Percentiles rank a stretch among this genome's conserved stretches.
Evolutionary conservation across 2,113 vertebrate species (phyloP).

Genomic region (Oreochromis spilurus): DNA sequence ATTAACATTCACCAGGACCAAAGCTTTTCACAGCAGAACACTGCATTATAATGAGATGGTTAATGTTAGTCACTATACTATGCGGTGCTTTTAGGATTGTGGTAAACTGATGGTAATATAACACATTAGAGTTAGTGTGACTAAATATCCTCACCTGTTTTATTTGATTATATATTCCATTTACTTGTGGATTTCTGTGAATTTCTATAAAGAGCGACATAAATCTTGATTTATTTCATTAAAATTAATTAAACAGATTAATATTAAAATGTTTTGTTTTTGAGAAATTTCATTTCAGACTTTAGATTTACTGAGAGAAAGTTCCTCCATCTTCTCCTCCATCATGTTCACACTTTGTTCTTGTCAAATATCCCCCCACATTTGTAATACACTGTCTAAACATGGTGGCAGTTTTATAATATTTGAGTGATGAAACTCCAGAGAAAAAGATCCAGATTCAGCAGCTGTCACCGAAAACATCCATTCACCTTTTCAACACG

Average conservation of each 20-base stretch:
- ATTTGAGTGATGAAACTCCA: not conserved
- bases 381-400: not conserved
- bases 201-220: fast-evolving
- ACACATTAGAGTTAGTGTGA: not conserved
- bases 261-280: not conserved
- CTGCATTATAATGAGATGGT: not conserved
- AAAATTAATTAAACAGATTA: not conserved
- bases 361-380: not conserved
- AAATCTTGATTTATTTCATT: not conserved
- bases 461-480: slow-evolving; percentile 3
- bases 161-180: not conserved
- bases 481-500: slow-evolving; percentile 4
- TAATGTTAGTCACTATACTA: not conserved
- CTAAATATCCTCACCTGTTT: not conserved
- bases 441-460: slow-evolving; percentile 22
- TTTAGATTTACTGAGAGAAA: not conserved
- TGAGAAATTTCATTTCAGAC: not conserved
- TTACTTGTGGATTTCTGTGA: not conserved
- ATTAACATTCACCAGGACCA: not conserved
- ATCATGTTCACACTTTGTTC: not conserved
- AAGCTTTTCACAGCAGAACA: not conserved
- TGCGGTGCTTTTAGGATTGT: not conserved
- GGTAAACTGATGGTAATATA: not conserved
- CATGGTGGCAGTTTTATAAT: not conserved
- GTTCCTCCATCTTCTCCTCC: not conserved